A percentile compares a stretch with the other conserved stretches of the same genome.
phyloP scores from a whole-genome alignment of 2,797 vertebrate species.

The Cetoscarus ocellatus region DNA sequence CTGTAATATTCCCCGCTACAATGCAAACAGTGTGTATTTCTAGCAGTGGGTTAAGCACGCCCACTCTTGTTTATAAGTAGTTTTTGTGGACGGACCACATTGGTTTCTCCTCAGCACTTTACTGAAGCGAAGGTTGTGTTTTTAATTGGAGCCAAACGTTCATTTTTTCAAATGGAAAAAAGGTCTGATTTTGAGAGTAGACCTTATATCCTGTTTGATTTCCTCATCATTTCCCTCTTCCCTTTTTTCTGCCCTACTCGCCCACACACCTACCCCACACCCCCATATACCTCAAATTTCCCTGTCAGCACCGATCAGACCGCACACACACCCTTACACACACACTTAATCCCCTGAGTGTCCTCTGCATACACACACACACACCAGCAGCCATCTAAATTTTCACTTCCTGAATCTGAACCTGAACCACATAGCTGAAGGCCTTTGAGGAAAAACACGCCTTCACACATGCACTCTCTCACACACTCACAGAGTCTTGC shows the following conservation, averaged over 20 bases:
- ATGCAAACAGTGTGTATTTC: constrained; percentile 75
- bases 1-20: constrained; percentile 60
- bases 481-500: constrained; percentile 40
- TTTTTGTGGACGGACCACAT: constrained; percentile 79
- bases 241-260: constrained; percentile 55
- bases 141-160: constrained; percentile 69
- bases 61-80: constrained; percentile 83
- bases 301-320: constrained; percentile 62
- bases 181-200: constrained; percentile 48
- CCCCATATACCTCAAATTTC: constrained; percentile 60
- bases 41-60: constrained; percentile 70
- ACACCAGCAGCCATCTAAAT: constrained; percentile 63
- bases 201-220: constrained; percentile 73
- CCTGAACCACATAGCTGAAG: constrained; percentile 75
- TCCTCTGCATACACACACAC: constrained; percentile 34
- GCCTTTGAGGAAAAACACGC: constrained; percentile 77
- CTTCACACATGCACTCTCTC: constrained; percentile 18
- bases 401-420: constrained; percentile 85
- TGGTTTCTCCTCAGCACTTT: constrained; percentile 80
- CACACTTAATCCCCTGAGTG: constrained; percentile 34
- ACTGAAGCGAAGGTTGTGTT: constrained; percentile 62
- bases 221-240: constrained; percentile 74
- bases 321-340: constrained; percentile 32
- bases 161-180: constrained; percentile 73
- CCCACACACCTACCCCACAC: constrained; percentile 6